Conservation (phyloP, 2,797 vertebrate species). For the Peromyscus nudipes region DNA sequence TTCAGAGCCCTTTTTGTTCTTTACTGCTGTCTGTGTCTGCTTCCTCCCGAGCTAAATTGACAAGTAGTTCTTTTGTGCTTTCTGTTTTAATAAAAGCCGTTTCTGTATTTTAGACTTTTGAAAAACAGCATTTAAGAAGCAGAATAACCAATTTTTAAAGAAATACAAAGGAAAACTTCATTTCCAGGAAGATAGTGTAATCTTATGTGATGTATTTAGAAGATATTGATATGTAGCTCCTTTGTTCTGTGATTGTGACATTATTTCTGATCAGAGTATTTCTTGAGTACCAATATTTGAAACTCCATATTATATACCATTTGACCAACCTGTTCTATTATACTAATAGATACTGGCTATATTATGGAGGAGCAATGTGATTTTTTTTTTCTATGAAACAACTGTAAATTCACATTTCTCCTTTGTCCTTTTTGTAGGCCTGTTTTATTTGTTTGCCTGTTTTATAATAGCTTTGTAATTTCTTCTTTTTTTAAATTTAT, state of each 20-base stretch:
- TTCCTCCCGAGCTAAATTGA: constrained; percentile 22
- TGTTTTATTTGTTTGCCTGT: neutral
- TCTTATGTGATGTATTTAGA: constrained; percentile 61
- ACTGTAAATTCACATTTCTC: neutral
- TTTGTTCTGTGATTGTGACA: constrained; percentile 67
- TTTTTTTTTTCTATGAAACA: constrained; percentile 65
- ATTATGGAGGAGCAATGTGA: neutral
- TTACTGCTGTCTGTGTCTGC: neutral
- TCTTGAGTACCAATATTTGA: constrained; percentile 57
- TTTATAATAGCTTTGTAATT: neutral
- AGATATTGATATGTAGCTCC: constrained; percentile 64
- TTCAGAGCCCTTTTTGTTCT: constrained; percentile 28
- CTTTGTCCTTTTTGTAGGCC: neutral
- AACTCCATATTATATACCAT: neutral
- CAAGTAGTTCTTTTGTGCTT: constrained; percentile 39
- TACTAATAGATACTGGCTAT: constrained; percentile 15
- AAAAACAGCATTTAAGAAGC: constrained; percentile 67
- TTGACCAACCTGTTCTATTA: neutral
- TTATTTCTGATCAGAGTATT: constrained; percentile 63
- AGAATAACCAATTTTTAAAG: constrained; percentile 64
- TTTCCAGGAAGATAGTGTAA: constrained; percentile 58
- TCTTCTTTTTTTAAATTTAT: too few species aligned
- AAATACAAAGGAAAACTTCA: constrained; percentile 67
- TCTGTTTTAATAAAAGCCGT: constrained; percentile 72
- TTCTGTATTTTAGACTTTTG: constrained; percentile 63